Base-by-base conservation (phyloP, 2,888 invertebrate species). In the Ophion obscuratus region DNA sequence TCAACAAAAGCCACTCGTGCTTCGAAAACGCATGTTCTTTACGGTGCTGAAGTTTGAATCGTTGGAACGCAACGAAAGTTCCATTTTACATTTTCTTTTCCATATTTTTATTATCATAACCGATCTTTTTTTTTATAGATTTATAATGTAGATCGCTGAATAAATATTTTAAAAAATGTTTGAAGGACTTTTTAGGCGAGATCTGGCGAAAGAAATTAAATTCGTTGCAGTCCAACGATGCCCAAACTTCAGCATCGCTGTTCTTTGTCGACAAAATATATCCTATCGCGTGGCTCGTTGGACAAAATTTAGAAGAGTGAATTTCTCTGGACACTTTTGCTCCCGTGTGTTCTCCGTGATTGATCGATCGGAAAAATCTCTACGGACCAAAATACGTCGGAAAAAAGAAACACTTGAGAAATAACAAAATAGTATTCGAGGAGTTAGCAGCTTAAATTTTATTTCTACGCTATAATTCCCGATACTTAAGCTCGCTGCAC, bases 361-460 rank as follows among this genome's bases (percentile, higher is more conserved):
- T 17, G 53, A 5, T 53, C 53, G 53, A 40, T 40, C 9, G 53
- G 17, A 17, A 9, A 14, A 53, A 2, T 53, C 14, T 53, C 17
- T 14, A 53, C 53, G 9, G 17, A 27, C 53, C 47, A 27, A 27
- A 3, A 17, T 10, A 40, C 40, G 40, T 67, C 17, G 10, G 40
- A 67, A 67, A 10, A 36, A 9, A 36, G n/a, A 40, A 7, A n/a
- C 40, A 27, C 14, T 53, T 53, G 2, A 2, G n/a, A 40, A 67
- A 9, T 14, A 36, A 40, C n/a, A 17, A 14, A 9, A 20, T 9
- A 67, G 3, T 40, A n/a, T 40, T 40, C 2, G 3, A 67, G 6
- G 66, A 67, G n/a, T 67, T 20, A 20, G 36, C 40, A 40, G 40
- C 20, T 7, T n/a, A n/a, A 67, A 67, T 67, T 67, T 47, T 17